A percentile compares a stretch with the other conserved stretches of the same genome.
Conservation (phyloP, 2,113 vertebrate species). For the Henicopernis longicauda region DNA sequence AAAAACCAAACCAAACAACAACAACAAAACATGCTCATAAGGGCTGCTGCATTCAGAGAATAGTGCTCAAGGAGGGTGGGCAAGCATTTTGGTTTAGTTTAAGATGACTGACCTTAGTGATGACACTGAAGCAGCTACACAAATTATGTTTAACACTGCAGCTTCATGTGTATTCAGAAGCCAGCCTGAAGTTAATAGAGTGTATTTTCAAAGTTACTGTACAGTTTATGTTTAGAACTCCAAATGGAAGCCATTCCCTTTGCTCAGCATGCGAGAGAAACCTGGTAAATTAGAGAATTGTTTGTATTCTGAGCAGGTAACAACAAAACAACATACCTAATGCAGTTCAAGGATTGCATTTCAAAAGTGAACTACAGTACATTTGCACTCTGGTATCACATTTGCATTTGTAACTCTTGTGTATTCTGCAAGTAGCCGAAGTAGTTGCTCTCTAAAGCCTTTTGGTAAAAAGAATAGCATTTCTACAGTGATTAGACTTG, state of each 20-base stretch:
- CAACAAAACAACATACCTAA: neutral
- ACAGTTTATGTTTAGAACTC: neutral
- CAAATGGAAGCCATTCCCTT: conserved; percentile 23
- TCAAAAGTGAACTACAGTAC: neutral
- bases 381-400: neutral
- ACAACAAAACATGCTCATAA: neutral
- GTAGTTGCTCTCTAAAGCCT: neutral
- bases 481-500: neutral
- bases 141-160: neutral
- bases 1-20: neutral
- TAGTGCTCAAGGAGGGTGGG: fast-evolving
- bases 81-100: neutral
- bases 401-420: neutral
- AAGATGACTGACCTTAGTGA: neutral
- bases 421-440: neutral
- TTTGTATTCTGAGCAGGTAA: conserved; percentile 58
- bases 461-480: neutral
- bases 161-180: conserved; percentile 13
- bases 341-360: neutral
- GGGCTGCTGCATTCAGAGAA: neutral
- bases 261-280: neutral
- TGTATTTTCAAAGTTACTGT: neutral
- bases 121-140: neutral
- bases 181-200: neutral
- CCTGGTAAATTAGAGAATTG: conserved; percentile 13